Evolutionary conservation across 2,888 invertebrate species (phyloP), one percentile per base, ranked within the genome.

Genomic region (Amphipoea oculea): DNA sequence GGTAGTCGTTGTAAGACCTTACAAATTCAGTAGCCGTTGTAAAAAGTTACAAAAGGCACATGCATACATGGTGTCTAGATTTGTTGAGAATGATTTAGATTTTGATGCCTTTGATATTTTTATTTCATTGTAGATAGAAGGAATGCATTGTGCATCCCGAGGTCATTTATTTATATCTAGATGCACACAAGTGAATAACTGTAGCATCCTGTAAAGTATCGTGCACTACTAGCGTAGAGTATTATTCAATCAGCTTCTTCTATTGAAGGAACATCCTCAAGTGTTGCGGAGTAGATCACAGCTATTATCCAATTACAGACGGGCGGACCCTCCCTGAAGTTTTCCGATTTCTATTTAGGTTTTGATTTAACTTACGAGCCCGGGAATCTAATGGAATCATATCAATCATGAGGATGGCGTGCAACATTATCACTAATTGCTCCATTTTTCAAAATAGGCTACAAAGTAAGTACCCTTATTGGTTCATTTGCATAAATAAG

Each of bases 401-500:
- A 76, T 20, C 23, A 68, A 36, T 45, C 29, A 54, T 23, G 9
- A 42, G n/a, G 57, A 40, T 42, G 20, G 11, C 40, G 54, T 48
- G 40, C n/a, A 70, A 63, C 6, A 42, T 20, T 51, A 51, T 23
- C 23, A 68, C n/a, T 78, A 79, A 17, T 23, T 40, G 75, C 81
- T 81, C 81, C 76, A 81, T 82, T 76, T 76, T 54, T 82, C 82
- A 82, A 71, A 66, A 82, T 62, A 82, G 51, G 75, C 4, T 70
- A 72, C 48, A 23, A 45, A n/a, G n/a, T 70, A 29, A 12, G n/a
- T 71, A 23, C 57, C 17, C 3, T n/a, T 71, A 71, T n/a, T 57
- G 17, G n/a, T 72, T 20, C 2, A 57, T 60, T 66, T 72, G 42
- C n/a, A 45, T 40, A 23, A 65, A 36, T 66, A 79, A n/a, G 23